A percentile compares a stretch with the other conserved stretches of the same genome.
Evolutionary conservation across 1,140 invertebrate genomes (phyloP).

Genomic region (Muscidifurax raptorellus): DNA sequence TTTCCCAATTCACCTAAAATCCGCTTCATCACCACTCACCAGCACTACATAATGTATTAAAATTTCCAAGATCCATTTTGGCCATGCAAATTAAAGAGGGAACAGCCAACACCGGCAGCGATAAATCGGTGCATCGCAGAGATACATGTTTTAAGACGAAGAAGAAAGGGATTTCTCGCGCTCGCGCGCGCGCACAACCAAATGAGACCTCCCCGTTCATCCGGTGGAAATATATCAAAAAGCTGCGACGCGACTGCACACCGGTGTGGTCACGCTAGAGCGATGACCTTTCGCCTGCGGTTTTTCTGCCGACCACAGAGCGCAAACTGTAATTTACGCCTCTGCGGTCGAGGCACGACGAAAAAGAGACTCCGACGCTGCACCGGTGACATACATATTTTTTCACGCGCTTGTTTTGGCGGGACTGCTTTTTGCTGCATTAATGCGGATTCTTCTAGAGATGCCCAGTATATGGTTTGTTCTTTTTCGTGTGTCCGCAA

Average conservation of each 20-base stretch:
- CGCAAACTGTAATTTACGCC: slow-evolving; percentile 50
- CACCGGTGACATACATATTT: slow-evolving; percentile 44
- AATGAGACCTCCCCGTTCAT: background rate
- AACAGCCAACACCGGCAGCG: background rate
- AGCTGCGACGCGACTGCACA: background rate
- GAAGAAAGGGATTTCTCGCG: background rate
- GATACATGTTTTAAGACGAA: background rate
- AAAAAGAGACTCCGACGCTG: background rate
- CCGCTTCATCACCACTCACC: background rate
- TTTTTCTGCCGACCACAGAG: slow-evolving; percentile 43
- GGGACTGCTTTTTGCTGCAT: background rate
- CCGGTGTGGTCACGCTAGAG: slow-evolving; percentile 40
- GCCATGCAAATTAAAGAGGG: background rate
- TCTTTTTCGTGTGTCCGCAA: background rate
- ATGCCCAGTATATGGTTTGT: background rate
- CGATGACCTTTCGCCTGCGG: slow-evolving; percentile 45
- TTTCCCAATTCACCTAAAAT: background rate
- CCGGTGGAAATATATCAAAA: slow-evolving; percentile 17
- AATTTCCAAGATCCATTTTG: too few relatives aligned
- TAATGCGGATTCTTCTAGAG: too few relatives aligned
- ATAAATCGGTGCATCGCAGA: slow-evolving; percentile 35
- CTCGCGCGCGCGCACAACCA: too few relatives aligned
- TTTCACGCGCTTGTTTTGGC: background rate
- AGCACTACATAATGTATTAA: too few relatives aligned
- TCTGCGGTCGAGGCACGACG: background rate